Conservation (phyloP, 2,113 vertebrate genomes). For the Mormoops blainvillei region DNA sequence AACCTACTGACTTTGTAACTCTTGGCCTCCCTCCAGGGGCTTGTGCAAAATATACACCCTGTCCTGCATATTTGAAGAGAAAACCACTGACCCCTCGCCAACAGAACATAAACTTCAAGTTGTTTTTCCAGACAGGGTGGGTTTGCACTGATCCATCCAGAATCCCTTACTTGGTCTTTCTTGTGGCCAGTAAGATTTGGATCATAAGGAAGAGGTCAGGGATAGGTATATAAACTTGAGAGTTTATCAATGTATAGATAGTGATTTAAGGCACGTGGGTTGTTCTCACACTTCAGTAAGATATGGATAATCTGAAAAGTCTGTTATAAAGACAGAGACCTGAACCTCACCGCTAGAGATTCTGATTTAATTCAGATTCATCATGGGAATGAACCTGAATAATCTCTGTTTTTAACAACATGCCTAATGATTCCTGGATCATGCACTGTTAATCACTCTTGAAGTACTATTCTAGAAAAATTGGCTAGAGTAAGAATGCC, state of each 20-base stretch:
- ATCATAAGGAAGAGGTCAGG: not conserved
- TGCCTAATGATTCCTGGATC: not conserved
- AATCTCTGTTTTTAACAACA: not conserved
- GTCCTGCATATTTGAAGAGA: not conserved
- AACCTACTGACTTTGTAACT: conserved; percentile 47
- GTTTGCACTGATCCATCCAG: conserved; percentile 15
- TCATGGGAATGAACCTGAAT: not conserved
- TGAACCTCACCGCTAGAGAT: not conserved
- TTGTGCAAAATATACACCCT: not conserved
- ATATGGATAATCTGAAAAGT: conserved; percentile 6
- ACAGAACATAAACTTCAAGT: conserved; percentile 27
- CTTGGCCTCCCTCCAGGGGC: conserved; percentile 16
- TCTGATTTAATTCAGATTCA: conserved; percentile 27
- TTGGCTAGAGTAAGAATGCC: not conserved
- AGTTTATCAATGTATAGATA: not conserved
- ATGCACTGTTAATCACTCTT: not conserved
- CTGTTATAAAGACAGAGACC: not conserved
- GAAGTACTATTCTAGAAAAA: not conserved
- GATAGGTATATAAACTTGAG: not conserved
- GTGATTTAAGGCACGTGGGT: not conserved
- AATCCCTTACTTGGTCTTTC: conserved; percentile 10
- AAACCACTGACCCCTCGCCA: conserved; percentile 40
- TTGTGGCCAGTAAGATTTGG: not conserved
- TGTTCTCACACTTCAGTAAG: not conserved
- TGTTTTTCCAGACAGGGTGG: conserved; percentile 35